Conservation (phyloP, 1,140 invertebrate species). For the Ips typographus region DNA sequence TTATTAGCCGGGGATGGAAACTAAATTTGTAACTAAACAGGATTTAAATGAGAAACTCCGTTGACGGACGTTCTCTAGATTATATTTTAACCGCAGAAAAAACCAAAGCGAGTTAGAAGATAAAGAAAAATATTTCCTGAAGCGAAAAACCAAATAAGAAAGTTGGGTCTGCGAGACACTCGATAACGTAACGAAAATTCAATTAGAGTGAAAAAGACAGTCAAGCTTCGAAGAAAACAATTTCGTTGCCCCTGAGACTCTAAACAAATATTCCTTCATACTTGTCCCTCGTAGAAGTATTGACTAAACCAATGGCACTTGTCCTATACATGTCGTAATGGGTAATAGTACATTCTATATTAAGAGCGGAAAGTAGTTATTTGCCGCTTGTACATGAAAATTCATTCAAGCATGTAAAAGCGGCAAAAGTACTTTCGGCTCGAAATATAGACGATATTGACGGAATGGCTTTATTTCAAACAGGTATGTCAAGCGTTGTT, state of each 20-base stretch:
- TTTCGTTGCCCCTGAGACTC: not conserved
- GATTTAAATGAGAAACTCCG: not conserved
- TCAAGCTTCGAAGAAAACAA: not conserved
- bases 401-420: too few relatives aligned
- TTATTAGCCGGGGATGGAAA: not conserved
- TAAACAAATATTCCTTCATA: not conserved
- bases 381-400: too few relatives aligned
- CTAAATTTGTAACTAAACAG: not conserved
- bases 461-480: too few relatives aligned
- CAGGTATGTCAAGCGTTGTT: not conserved
- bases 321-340: not conserved
- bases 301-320: not conserved
- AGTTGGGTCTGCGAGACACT: not conserved
- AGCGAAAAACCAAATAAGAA: constrained; percentile 4
- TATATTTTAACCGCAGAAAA: not conserved
- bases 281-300: not conserved
- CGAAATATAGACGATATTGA: too few relatives aligned
- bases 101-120: not conserved
- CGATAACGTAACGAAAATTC: constrained; percentile 11
- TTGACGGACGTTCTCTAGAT: not conserved
- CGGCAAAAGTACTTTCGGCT: too few relatives aligned
- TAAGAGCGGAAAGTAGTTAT: too few relatives aligned
- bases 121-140: constrained; percentile 5
- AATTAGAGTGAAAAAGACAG: constrained; percentile 5
- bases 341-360: too few relatives aligned